A percentile compares a stretch with the other conserved stretches of the same genome.
Evolutionary conservation across 2,888 invertebrate genomes (phyloP).

Genomic region (Coenonympha arcania): DNA sequence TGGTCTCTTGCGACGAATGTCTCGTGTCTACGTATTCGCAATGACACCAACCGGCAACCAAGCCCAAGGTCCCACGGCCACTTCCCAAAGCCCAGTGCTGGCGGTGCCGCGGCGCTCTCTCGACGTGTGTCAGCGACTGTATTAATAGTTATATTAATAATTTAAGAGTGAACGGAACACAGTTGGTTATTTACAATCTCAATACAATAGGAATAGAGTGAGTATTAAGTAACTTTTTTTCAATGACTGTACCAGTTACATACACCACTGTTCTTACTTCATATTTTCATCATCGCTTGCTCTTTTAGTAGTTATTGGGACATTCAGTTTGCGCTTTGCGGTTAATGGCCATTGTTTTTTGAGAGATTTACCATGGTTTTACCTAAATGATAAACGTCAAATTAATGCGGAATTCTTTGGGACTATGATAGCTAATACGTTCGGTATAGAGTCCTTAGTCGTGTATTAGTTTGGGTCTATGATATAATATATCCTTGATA

Average conservation of each 20-base stretch:
- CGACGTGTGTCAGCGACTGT: slow-evolving; percentile 11
- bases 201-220: background rate
- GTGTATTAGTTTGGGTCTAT: background rate
- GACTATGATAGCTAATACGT: background rate
- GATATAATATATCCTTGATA: background rate
- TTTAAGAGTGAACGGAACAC: background rate
- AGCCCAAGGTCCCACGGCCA: slow-evolving; percentile 2
- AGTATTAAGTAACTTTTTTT: too few species aligned
- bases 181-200: background rate
- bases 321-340: slow-evolving; percentile 6
- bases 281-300: too few species aligned
- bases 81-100: slow-evolving; percentile 12
- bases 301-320: too few species aligned
- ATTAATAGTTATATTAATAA: background rate
- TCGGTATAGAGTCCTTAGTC: background rate
- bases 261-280: too few species aligned
- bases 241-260: background rate
- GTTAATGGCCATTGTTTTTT: slow-evolving; percentile 5
- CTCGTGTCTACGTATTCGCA: slow-evolving; percentile 1
- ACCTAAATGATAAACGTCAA: background rate
- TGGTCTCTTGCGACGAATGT: slow-evolving; percentile 25
- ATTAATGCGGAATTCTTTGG: background rate
- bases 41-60: background rate
- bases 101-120: slow-evolving; percentile 10
- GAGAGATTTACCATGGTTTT: background rate